Percentiles rank a stretch among this genome's conserved stretches.
phyloP scores from a whole-genome alignment of 2,888 invertebrate genomes.

The Laspeyria flexula region DNA sequence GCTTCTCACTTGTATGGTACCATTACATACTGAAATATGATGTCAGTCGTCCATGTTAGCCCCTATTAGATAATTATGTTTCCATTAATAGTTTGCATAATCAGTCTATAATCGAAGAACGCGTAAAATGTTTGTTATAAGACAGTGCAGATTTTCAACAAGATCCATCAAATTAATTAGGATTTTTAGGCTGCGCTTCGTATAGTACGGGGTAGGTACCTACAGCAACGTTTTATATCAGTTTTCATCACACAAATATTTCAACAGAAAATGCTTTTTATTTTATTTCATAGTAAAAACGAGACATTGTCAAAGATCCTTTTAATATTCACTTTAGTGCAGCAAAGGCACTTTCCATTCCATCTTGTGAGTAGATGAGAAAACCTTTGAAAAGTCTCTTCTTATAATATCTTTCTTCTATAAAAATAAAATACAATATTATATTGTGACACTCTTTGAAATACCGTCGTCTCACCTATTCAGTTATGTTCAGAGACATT shows the following conservation, averaged over 20 bases:
- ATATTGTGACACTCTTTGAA: constrained; percentile 50
- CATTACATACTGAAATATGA: background rate
- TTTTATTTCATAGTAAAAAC: background rate
- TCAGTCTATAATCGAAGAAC: too few species aligned
- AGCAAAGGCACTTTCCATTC: background rate
- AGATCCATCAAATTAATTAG: too few species aligned
- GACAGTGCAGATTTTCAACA: too few species aligned
- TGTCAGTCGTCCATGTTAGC: too few species aligned
- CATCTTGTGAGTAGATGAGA: background rate
- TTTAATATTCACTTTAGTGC: background rate
- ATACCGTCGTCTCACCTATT: constrained; percentile 42
- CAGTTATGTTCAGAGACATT: constrained; percentile 54
- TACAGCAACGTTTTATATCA: too few species aligned
- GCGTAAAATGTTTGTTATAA: too few species aligned
- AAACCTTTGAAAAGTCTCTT: constrained; percentile 8
- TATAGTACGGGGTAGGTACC: too few species aligned
- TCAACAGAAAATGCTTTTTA: too few species aligned
- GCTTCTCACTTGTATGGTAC: constrained; percentile 58
- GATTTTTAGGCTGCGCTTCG: too few species aligned
- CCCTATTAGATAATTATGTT: too few species aligned
- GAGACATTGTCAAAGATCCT: background rate
- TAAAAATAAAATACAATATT: constrained; percentile 34
- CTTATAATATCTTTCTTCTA: constrained; percentile 18
- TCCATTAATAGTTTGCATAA: too few species aligned
- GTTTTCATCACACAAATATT: too few species aligned